A percentile compares a stretch with the other conserved stretches of the same genome.
Evolutionary conservation across 2,888 invertebrate genomes (phyloP).

Genomic region (Drosophila ezoana): DNA sequence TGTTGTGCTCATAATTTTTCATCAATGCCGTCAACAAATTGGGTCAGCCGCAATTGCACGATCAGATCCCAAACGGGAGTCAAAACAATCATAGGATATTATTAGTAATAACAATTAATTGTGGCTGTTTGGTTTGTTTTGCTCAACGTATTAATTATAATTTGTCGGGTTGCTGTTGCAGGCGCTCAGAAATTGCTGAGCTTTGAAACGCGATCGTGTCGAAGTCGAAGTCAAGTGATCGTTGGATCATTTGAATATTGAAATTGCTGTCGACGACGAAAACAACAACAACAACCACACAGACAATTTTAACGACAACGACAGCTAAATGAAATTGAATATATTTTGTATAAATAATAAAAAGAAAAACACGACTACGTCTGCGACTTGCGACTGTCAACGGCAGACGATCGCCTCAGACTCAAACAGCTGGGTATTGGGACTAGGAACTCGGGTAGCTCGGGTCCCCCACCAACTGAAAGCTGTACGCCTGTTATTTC

Average conservation of each 20-base stretch:
- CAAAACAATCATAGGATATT: conserved; percentile 39
- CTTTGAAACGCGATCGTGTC: conserved; percentile 39
- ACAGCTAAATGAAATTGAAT: conserved; percentile 69
- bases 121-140: conserved; percentile 23
- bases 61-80: conserved; percentile 33
- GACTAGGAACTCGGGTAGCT: conserved; percentile 41
- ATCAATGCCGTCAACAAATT: conserved; percentile 62
- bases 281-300: conserved; percentile 9
- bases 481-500: conserved; percentile 82
- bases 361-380: conserved; percentile 38
- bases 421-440: conserved; percentile 16
- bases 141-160: conserved; percentile 58
- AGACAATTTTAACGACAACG: conserved; percentile 10
- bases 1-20: conserved; percentile 46
- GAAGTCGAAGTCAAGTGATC: conserved; percentile 60
- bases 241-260: conserved; percentile 74
- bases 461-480: conserved; percentile 51
- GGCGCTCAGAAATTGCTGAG: conserved; percentile 68
- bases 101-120: conserved; percentile 22
- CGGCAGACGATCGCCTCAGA: conserved; percentile 63
- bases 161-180: conserved; percentile 49
- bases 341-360: conserved; percentile 74
- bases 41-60: conserved; percentile 57
- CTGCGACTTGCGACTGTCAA: conserved; percentile 34
- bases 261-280: conserved; percentile 49